Conservation (phyloP, 1,140 invertebrate genomes). For the Brachionus angularis region DNA sequence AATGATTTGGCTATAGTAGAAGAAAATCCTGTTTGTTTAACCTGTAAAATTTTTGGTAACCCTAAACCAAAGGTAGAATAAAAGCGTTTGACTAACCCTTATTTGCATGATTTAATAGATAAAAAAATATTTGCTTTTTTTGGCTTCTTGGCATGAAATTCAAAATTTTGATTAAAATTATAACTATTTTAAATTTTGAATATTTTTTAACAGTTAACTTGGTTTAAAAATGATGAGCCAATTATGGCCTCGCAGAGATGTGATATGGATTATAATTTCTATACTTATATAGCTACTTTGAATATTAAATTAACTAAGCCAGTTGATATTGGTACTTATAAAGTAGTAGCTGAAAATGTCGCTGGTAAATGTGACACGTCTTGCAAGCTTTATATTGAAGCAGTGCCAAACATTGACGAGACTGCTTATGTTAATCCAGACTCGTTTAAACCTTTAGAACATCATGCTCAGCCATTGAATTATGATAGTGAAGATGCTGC, state of each 20-base stretch:
- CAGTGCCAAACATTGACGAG: constrained; percentile 29
- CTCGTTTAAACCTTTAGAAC: constrained; percentile 14
- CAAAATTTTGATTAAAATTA: neutral
- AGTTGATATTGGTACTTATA: constrained; percentile 92
- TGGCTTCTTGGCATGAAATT: neutral
- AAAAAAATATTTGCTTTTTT: constrained; percentile 47
- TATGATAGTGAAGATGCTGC: constrained; percentile 24
- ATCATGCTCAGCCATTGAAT: neutral
- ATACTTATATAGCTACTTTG: constrained; percentile 28
- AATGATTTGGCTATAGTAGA: constrained; percentile 47
- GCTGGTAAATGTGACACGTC: constrained; percentile 65
- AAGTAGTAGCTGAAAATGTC: constrained; percentile 89
- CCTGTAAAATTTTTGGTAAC: constrained; percentile 71
- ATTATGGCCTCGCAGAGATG: constrained; percentile 4
- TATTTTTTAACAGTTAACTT: constrained; percentile 35
- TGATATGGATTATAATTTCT: constrained; percentile 35
- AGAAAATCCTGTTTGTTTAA: constrained; percentile 64
- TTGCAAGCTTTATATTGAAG: constrained; percentile 63
- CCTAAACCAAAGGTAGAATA: constrained; percentile 63
- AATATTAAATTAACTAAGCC: constrained; percentile 57
- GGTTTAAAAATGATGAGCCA: constrained; percentile 41
- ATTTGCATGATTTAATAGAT: constrained; percentile 57
- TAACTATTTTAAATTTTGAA: neutral
- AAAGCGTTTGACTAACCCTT: constrained; percentile 56
- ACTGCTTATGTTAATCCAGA: constrained; percentile 37